Evolutionary conservation across 2,888 invertebrate genomes (phyloP).

Genomic region (Nysson spinosus): DNA sequence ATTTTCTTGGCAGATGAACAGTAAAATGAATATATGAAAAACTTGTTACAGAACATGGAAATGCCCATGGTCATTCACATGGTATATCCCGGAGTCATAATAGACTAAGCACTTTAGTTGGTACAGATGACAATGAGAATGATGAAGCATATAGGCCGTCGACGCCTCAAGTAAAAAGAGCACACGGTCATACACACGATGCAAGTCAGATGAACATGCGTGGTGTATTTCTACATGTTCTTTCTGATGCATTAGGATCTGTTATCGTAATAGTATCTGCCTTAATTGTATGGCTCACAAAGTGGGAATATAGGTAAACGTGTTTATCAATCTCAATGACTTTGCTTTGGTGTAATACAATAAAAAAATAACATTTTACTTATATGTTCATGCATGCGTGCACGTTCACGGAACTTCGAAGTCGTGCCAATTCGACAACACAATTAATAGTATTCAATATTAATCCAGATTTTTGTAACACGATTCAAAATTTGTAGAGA

Average conservation of each 20-base stretch:
- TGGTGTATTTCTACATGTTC: slow-evolving; percentile 98
- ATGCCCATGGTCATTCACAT: slow-evolving; percentile 82
- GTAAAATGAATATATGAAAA: not conserved
- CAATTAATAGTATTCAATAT: too few relatives aligned
- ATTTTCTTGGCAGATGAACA: not conserved
- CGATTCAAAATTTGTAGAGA: too few relatives aligned
- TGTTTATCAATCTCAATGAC: not conserved
- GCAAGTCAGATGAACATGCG: slow-evolving; percentile 98
- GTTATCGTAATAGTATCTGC: slow-evolving; percentile 94
- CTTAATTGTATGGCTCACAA: slow-evolving; percentile 86
- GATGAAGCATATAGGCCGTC: slow-evolving; percentile 80
- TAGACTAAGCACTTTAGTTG: slow-evolving; percentile 81
- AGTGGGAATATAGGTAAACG: slow-evolving; percentile 85
- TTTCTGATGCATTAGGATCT: slow-evolving; percentile 98
- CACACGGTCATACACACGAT: slow-evolving; percentile 80
- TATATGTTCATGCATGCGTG: too few relatives aligned
- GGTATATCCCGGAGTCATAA: slow-evolving; percentile 81
- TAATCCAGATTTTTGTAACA: too few relatives aligned
- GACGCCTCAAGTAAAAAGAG: slow-evolving; percentile 65
- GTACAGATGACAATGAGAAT: slow-evolving; percentile 86
- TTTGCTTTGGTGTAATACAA: not conserved
- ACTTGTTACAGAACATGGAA: slow-evolving; percentile 84
- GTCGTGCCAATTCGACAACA: too few relatives aligned
- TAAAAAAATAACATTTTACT: not conserved
- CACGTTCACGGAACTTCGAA: too few relatives aligned